phyloP scores from a whole-genome alignment of 2,888 invertebrate species.

The Leptopterna dolabrata region DNA sequence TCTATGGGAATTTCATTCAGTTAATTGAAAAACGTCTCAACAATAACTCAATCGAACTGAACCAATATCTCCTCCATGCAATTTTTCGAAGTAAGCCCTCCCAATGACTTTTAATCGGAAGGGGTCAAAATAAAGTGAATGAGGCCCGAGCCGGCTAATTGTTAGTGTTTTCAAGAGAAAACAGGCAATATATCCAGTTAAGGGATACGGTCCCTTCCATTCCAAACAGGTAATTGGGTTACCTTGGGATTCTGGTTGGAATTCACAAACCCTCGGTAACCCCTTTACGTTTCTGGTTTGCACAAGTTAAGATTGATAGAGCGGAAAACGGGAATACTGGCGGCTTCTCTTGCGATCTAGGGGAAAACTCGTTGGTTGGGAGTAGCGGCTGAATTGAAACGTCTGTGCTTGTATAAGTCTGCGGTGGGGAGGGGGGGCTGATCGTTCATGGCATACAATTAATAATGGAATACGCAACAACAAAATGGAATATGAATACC shows the following conservation, averaged over 20 bases:
- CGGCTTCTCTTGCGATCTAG: not conserved
- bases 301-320: constrained; percentile 49
- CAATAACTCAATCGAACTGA: too few species aligned
- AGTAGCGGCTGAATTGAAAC: too few species aligned
- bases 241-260: constrained; percentile 36
- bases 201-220: not conserved
- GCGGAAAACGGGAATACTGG: constrained; percentile 12
- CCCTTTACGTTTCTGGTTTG: constrained; percentile 28
- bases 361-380: not conserved
- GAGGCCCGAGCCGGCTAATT: not conserved
- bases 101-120: too few species aligned
- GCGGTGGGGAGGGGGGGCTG: too few species aligned
- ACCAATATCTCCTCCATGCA: too few species aligned
- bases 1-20: too few species aligned
- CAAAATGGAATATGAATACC: too few species aligned
- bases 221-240: constrained; percentile 36
- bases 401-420: too few species aligned
- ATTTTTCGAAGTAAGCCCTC: too few species aligned
- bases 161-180: not conserved
- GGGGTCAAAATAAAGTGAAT: not conserved
- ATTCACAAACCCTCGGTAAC: constrained; percentile 19
- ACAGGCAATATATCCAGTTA: constrained; percentile 6
- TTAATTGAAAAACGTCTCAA: too few species aligned
- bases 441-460: too few species aligned
- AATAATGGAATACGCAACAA: too few species aligned